phyloP scores from a whole-genome alignment of 1,140 invertebrate species.

The Musca domestica region DNA sequence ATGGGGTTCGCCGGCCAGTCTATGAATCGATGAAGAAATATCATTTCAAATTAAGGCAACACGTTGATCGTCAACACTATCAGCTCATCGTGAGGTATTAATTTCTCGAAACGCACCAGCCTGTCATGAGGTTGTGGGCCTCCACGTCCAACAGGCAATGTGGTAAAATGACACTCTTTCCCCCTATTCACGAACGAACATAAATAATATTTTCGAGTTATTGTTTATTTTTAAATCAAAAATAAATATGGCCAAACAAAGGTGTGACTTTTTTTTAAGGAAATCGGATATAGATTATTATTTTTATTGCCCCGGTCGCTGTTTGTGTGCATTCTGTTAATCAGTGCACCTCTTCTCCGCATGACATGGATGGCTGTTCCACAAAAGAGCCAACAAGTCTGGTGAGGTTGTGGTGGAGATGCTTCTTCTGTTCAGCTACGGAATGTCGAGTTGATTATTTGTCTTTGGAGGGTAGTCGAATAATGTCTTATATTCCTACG shows the following conservation, averaged over 20 bases:
- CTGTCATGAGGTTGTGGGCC: no score
- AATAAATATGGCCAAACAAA: not conserved
- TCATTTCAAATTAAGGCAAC: no score
- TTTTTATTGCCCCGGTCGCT: not conserved
- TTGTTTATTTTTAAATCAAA: not conserved
- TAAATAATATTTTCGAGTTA: constrained; percentile 13
- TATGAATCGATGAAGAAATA: not conserved
- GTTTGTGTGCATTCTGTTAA: no score
- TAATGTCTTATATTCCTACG: not conserved
- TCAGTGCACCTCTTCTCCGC: no score
- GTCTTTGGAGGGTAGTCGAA: no score
- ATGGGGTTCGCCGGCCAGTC: no score
- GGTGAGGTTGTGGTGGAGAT: not conserved
- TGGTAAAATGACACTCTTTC: constrained; percentile 13
- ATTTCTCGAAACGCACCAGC: not conserved
- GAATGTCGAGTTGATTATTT: not conserved
- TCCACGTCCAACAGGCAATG: not conserved
- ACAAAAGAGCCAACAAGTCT: constrained; percentile 15
- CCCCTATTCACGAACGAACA: not conserved
- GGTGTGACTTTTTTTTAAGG: constrained; percentile 26
- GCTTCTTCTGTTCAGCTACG: not conserved
- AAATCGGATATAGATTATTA: constrained; percentile 27
- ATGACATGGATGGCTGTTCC: not conserved
- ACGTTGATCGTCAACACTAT: constrained; percentile 17
- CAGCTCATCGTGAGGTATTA: constrained; percentile 18